Evolutionary conservation across 2,113 vertebrate species (phyloP), one percentile per base, ranked within the genome.

Genomic region (Poeciliopsis retropinna): DNA sequence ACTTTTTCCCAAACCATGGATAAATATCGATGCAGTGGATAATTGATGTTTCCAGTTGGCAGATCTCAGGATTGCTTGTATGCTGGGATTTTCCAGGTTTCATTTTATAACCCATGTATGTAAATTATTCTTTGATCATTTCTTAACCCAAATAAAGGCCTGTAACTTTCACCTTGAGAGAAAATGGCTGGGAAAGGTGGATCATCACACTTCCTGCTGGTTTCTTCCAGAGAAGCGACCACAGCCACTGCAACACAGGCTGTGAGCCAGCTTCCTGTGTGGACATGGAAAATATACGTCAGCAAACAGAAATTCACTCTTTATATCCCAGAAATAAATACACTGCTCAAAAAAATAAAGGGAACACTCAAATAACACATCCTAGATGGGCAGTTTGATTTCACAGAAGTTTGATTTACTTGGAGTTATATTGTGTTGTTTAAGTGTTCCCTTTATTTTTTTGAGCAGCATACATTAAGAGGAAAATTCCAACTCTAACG

Each of bases 131-230:
- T n/a, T 25, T 57, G 22, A n/a, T n/a, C 51, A 57, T 25, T 57
- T 57, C 5, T 57, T 51, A 51, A 51, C 7, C 17, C 2, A 57
- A 57, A n/a, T n/a, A 9, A 57, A 9, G 4, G 7, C 25, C 22
- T 4, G 2, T 4, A 72, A 64, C 6, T 39, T 72, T 72, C 30
- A 98, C 98, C 96, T 93, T 95, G 15, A 99, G 76, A 87, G 96
- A 98, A 91, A 97, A 97, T 12, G 97, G 96, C 88, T 97, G 96
- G 2, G 92, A 93, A 0, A 99, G 87, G 75, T 98, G 95, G 72
- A 98, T 92, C 19, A 95, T 94, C 75, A 93, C 91, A 5, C 86
- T 91, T 77, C 95, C 93, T 5, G 32, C 82, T 0, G 73, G 84
- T 39, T 12, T 80, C 15, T 8, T 71, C 71, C 79, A 90, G 0